Evolutionary conservation across 2,113 vertebrate genomes (phyloP).

Genomic region (Phrynocephalus versicolor): DNA sequence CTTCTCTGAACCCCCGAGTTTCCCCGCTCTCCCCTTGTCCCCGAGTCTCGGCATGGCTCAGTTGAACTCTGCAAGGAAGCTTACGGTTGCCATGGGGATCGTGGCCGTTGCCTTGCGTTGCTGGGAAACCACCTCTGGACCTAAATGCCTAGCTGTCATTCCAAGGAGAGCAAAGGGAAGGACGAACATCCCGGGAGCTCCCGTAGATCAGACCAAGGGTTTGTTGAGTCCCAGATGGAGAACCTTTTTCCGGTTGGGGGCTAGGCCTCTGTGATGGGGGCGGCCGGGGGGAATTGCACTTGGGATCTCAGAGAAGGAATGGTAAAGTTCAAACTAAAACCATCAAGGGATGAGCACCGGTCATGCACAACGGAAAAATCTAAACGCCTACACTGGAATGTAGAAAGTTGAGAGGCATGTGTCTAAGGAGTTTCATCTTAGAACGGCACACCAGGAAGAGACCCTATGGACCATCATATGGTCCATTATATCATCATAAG

Average conservation of each 20-base stretch:
- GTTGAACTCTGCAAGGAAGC: background rate
- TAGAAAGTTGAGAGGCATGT: no score
- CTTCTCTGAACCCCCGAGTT: background rate
- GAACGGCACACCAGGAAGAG: no score
- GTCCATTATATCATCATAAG: no score
- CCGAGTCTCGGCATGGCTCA: no score
- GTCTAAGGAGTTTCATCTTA: no score
- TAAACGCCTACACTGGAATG: no score
- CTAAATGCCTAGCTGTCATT: background rate
- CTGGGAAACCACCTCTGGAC: slow-evolving; percentile 12
- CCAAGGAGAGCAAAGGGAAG: background rate
- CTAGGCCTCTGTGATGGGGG: no score
- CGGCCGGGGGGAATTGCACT: no score
- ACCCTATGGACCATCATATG: no score
- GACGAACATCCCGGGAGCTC: background rate
- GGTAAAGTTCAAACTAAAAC: background rate
- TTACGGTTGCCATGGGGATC: slow-evolving; percentile 1
- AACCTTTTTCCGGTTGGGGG: background rate
- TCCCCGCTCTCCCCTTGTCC: background rate
- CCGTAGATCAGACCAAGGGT: background rate
- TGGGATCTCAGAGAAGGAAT: background rate
- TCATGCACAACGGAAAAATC: background rate
- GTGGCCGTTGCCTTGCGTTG: slow-evolving; percentile 3
- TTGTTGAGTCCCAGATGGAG: background rate
- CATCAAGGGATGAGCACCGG: no score